phyloP scores from a whole-genome alignment of 92 coral and sea anemone species.

The Phenganax subtilis region DNA sequence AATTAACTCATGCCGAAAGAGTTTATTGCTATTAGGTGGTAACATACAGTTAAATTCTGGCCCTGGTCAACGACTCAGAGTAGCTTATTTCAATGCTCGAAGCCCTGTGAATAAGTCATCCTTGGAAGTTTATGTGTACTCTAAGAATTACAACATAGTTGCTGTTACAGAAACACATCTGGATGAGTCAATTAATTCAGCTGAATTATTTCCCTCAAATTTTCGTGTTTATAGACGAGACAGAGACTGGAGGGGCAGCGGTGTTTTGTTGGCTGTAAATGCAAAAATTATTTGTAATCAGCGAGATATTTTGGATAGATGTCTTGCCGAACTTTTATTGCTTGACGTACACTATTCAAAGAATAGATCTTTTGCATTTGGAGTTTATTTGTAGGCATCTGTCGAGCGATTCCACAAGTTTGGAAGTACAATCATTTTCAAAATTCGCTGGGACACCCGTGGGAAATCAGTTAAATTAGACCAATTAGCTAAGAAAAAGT shows the following conservation, averaged over 20 bases:
- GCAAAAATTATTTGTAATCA: conserved; percentile 36
- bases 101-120: conserved; percentile 32
- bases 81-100: conserved; percentile 39
- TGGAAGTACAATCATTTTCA: background rate
- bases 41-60: background rate
- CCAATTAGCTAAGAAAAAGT: no score
- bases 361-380: conserved; percentile 35
- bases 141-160: no score
- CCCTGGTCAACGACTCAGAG: conserved; percentile 22
- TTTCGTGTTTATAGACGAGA: conserved; percentile 22
- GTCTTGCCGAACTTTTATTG: conserved; percentile 29
- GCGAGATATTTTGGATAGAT: conserved; percentile 33
- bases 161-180: background rate
- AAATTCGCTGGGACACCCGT: no score
- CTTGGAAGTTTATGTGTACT: background rate
- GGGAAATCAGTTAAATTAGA: no score
- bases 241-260: conserved; percentile 17
- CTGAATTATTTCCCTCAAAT: conserved; percentile 22
- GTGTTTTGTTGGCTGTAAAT: conserved; percentile 34
- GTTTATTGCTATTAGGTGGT: conserved; percentile 1
- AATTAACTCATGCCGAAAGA: conserved; percentile 1
- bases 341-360: conserved; percentile 41
- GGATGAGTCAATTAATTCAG: conserved; percentile 23
- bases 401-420: background rate
- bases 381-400: conserved; percentile 38